Percentiles rank a stretch among this genome's conserved stretches.
Conservation (phyloP, 2,888 invertebrate genomes). For the Diaperis boleti region DNA sequence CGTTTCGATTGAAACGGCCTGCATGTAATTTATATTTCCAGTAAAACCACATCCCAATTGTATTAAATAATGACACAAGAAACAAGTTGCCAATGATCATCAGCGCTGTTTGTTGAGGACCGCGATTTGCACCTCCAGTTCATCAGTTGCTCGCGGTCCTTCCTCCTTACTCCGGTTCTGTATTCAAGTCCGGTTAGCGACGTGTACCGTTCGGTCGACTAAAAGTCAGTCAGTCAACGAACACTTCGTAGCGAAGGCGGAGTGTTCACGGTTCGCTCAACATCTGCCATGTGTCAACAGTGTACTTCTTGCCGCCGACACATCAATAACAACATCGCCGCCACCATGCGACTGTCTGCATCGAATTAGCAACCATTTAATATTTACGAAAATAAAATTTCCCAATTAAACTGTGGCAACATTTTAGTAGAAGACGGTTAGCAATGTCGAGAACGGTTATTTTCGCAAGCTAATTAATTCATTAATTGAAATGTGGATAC, state of each 20-base stretch:
- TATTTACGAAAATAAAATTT: not conserved
- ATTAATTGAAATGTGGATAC: not conserved
- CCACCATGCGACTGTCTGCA: not conserved
- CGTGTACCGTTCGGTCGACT: constrained; percentile 12
- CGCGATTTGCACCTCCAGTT: too few species aligned
- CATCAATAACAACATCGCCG: constrained; percentile 1
- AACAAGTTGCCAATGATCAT: too few species aligned
- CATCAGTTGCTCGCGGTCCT: not conserved
- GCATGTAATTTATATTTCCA: too few species aligned
- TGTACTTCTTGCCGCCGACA: not conserved
- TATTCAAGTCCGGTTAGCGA: constrained; percentile 2
- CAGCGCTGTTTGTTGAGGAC: too few species aligned
- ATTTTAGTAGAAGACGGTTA: not conserved
- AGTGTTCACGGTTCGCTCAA: not conserved
- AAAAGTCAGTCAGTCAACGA: constrained; percentile 12
- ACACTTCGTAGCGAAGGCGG: too few species aligned
- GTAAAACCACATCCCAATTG: too few species aligned
- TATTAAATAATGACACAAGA: too few species aligned
- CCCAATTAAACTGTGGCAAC: not conserved
- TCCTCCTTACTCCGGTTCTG: not conserved
- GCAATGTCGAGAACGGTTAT: not conserved
- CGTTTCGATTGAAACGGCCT: too few species aligned
- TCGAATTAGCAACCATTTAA: not conserved
- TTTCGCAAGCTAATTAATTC: not conserved
- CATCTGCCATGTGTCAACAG: constrained; percentile 20